Base-by-base conservation (phyloP, 2,888 invertebrate species). In the Volucella bombylans region DNA sequence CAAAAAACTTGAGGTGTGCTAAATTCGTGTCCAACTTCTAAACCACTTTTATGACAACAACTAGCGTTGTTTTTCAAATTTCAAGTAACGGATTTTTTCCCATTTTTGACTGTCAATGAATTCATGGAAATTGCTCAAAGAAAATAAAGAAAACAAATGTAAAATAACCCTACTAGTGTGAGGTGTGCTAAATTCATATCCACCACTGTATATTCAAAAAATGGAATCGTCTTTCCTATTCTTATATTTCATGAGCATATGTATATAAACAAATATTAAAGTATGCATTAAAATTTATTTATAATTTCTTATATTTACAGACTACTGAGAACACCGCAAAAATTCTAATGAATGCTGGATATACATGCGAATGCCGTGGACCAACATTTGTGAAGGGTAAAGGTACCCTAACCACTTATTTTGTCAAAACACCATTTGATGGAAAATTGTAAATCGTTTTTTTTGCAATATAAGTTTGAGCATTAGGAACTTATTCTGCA, bases 341-440 rank as follows among this genome's bases (percentile, higher is more conserved):
- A 89, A 95, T 98, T 68, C 92, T 99, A 50, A 95, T 95, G 93
- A 94, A 94, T 74, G 96, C 96, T 2, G 97, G 97, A 4, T 98
- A 97, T 91, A 94, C 95, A 15, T 96, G 98, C 88, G 96, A 97
- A 88, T 97, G 97, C 89, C 94, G 99, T 23, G 99, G 99, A 0
- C 96, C 97, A 0, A 98, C 97, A 4, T 96, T 94, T 89, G 97
- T 99, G 10, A 99, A 99, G 92, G 99, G 99, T 52, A 98, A 98
- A 91, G 97, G 97, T 23, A 96, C 95, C 6, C 92, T 98, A 73
- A 95, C 94, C 52, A 98, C 98, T 0, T 98, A 97, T 91, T 97
- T 97, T 90, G 96, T 97, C n/a, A 96, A 95, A 92, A 97, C 97
- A 65, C 95, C 94, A 67, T 96, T 94, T 90, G 95, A 95, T 90